Evolutionary conservation across 2,113 vertebrate genomes (phyloP).

Genomic region (Asarcornis scutulata): DNA sequence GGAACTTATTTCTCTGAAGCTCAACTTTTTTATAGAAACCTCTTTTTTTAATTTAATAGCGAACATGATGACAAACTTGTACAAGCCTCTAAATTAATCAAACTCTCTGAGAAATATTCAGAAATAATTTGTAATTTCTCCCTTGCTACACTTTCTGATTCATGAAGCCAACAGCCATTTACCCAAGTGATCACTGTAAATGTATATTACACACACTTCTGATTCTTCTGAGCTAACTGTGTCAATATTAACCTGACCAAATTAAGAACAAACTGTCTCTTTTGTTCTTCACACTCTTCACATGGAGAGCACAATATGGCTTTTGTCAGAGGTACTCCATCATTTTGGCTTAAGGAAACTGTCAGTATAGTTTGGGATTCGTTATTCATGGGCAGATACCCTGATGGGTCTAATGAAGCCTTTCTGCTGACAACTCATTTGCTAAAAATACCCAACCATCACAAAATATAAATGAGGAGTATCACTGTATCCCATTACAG

Average conservation of each 20-base stretch:
- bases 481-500: constrained; percentile 50
- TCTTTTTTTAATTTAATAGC: neutral
- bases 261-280: constrained; percentile 83
- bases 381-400: constrained; percentile 94
- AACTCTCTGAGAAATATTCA: neutral
- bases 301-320: constrained; percentile 88
- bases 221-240: constrained; percentile 76
- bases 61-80: neutral
- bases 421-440: constrained; percentile 91
- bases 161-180: constrained; percentile 54
- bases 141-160: constrained; percentile 35
- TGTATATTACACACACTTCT: constrained; percentile 54
- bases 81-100: neutral
- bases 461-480: constrained; percentile 76
- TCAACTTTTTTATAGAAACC: neutral
- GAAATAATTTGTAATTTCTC: constrained; percentile 22
- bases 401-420: constrained; percentile 96
- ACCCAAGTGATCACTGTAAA: constrained; percentile 55
- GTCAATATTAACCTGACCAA: constrained; percentile 91
- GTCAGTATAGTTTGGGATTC: constrained; percentile 90
- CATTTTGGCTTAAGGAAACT: constrained; percentile 88
- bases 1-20: neutral
- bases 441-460: constrained; percentile 89
- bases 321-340: constrained; percentile 88
- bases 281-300: constrained; percentile 79